phyloP scores from a whole-genome alignment of 2,888 invertebrate species.

The Tenthredo notha region DNA sequence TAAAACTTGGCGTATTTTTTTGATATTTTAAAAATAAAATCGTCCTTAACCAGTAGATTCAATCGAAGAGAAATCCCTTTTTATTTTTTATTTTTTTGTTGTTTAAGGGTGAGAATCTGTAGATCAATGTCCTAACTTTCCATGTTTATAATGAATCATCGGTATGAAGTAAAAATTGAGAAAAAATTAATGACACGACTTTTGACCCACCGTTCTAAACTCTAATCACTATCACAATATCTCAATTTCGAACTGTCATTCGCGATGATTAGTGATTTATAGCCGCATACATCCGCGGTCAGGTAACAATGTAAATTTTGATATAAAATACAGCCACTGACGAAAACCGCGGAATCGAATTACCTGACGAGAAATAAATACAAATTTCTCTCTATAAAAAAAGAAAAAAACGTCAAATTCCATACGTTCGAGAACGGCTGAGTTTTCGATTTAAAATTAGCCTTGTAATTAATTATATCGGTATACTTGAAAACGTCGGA shows the following conservation, averaged over 20 bases:
- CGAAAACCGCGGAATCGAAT: neutral
- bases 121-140: neutral
- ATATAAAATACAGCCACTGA: neutral
- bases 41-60: too few relatives aligned
- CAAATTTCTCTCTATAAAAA: too few relatives aligned
- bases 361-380: neutral
- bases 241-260: neutral
- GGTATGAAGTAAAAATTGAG: neutral
- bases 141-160: neutral
- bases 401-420: neutral
- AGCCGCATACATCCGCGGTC: neutral
- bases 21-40: too few relatives aligned
- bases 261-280: neutral
- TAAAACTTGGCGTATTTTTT: neutral
- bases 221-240: neutral
- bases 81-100: too few relatives aligned
- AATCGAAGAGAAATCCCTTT: too few relatives aligned
- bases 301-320: neutral
- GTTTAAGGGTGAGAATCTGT: neutral
- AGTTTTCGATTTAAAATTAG: neutral
- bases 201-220: neutral
- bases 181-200: neutral
- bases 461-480: neutral
- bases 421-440: neutral
- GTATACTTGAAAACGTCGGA: neutral